Base-by-base conservation (phyloP, 2,888 invertebrate species). In the Molorchus minor region DNA sequence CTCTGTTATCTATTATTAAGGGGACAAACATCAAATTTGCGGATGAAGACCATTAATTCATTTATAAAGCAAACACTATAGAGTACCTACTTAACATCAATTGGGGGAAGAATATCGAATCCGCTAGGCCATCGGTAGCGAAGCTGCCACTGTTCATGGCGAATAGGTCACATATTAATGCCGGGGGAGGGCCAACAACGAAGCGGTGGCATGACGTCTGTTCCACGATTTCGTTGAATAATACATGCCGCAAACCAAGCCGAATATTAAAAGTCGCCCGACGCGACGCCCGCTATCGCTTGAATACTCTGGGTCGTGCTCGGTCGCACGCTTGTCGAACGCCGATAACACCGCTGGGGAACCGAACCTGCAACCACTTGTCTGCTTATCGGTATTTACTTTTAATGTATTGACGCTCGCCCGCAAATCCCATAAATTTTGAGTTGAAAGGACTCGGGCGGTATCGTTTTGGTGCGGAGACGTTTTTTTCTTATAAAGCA, bases 231-330 rank as follows among this genome's bases (percentile, higher is more conserved):
- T 44, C 47, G 57, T 59, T 72, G 72, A 72, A 72, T 72, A 70
- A 72, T 71, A 69, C 65, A 72, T 72, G 62, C 56, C 65, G 58
- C 64, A 65, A 62, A 65, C 67, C 67, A 70, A 70, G 68, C 70
- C 69, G 65, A 58, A 69, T 71, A 73, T 71, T 73, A 73, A 71
- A 73, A 66, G 69, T 65, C 60, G 62, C 61, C 58, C 47, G 59
- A 25, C 25, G 55, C 35, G 40, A 56, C 19, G 29, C 38, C 17
- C 10, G 17, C 35, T 21, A 33, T 41, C 30, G 21, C 25, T 43
- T 13, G 25, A 16, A 21, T 15, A 17, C 16, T 16, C 15, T 16
- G 8, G 25, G 25, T 38, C 21, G 19, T n/a, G 13, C 21, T 10
- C 16, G 40, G 17, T 17, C 17, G 10, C 19, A 19, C 38, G 38